A percentile compares a stretch with the other conserved stretches of the same genome.
Conservation (phyloP, 92 coral and sea anemone genomes). For the Isaurus tuberculatus region DNA sequence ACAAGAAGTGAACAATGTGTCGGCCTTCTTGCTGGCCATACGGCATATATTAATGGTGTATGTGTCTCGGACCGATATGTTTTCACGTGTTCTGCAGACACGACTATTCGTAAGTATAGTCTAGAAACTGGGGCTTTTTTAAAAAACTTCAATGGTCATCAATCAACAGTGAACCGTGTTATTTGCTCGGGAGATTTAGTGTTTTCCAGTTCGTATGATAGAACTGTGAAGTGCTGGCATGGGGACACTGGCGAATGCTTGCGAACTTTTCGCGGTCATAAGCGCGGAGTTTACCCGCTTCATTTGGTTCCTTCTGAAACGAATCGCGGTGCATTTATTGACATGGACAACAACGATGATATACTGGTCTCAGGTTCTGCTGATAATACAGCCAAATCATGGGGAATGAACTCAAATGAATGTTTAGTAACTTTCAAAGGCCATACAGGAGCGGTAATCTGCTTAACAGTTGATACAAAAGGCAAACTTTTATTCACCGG, state of each 20-base stretch:
- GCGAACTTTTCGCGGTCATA: conserved; percentile 88
- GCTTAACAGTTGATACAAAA: conserved; percentile 89
- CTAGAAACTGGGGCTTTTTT: conserved; percentile 77
- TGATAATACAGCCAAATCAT: conserved; percentile 91
- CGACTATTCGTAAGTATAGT: conserved; percentile 90
- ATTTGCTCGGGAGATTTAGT: conserved; percentile 84
- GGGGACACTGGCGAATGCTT: conserved; percentile 87
- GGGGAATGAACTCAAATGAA: conserved; percentile 97
- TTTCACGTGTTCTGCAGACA: conserved; percentile 91
- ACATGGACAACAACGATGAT: conserved; percentile 92
- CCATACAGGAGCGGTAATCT: conserved; percentile 80
- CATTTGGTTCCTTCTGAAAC: conserved; percentile 86
- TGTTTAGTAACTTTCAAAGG: conserved; percentile 86
- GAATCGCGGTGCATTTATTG: conserved; percentile 81
- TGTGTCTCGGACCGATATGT: conserved; percentile 91
- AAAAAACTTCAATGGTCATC: conserved; percentile 78
- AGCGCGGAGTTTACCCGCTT: conserved; percentile 76
- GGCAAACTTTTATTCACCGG: conserved; percentile 94
- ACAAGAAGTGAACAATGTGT: conserved; percentile 86
- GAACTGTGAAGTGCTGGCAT: conserved; percentile 91
- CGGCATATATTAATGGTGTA: conserved; percentile 73
- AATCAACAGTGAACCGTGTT: conserved; percentile 79
- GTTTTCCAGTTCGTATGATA: conserved; percentile 96
- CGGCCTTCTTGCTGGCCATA: conserved; percentile 82
- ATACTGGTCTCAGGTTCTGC: conserved; percentile 90